Evolutionary conservation across 2,797 vertebrate genomes (phyloP), one percentile per base, ranked within the genome.

Genomic region (Malacoctenus gilli): DNA sequence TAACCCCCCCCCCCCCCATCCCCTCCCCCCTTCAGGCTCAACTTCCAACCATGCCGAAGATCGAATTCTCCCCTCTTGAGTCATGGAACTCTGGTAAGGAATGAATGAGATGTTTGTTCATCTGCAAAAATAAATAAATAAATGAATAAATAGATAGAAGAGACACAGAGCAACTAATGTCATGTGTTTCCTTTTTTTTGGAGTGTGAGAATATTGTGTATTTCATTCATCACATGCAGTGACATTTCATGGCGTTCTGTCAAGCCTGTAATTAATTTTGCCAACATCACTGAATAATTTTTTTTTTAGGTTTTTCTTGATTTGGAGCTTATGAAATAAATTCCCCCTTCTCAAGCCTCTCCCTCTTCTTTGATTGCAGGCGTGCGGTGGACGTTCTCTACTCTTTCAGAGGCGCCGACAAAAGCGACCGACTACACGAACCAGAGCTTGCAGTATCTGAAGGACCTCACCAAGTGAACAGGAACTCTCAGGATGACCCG

Each of bases 21-120:
- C 32, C 34, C 20, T 54, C 6, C 56, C 5, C 44, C n/a, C 34
- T 40, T 44, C 6, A 80, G 90, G 25, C 89, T 80, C 82, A 96
- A 92, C 88, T 98, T 53, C 96, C 96, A 42, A 46, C 91, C 9
- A 42, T 91, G 59, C 96, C 95, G 4, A 93, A 92, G 73, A 56
- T 96, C 20, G 93, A 95, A 56, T 94, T 98, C 59, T 91, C 94
- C 3, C 59, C 93, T 4, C 85, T 91, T 0, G 76, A 93, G 16
- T 32, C 87, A 1, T 99, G 97, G 97, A 97, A 98, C 69, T 94
- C 94, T 82, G 96, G 96, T 97, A 91, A 87, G 89, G 55, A 34
- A 16, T 42, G n/a, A 60, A 51, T 47, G 4, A 44, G 35, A 62
- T 28, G 43, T 34, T 55, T 52, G 1, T 53, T 49, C 4, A 0